phyloP scores from a whole-genome alignment of 2,888 invertebrate species.

The Latheticus oryzae region DNA sequence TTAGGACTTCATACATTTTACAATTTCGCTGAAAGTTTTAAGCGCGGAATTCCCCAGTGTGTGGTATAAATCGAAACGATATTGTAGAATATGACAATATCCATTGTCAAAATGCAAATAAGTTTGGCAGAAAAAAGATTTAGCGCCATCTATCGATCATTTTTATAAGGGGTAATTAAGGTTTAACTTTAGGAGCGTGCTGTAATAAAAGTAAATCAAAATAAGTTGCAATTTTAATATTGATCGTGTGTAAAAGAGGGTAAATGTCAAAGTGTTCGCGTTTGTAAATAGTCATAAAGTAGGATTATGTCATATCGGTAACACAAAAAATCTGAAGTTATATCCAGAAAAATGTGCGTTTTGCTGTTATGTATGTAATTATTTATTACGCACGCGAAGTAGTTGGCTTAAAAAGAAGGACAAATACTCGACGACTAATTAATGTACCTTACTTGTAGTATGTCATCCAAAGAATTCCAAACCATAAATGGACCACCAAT shows the following conservation, averaged over 20 bases:
- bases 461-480: constrained; percentile 43
- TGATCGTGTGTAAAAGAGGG: constrained; percentile 15
- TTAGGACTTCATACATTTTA: too few relatives aligned
- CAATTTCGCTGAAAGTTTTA: too few relatives aligned
- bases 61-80: too few relatives aligned
- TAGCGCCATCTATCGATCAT: constrained; percentile 19
- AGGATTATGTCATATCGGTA: constrained; percentile 37
- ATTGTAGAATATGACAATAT: too few relatives aligned
- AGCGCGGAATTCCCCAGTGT: too few relatives aligned
- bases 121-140: neutral
- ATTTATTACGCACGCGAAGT: constrained; percentile 41
- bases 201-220: constrained; percentile 24
- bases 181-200: constrained; percentile 11
- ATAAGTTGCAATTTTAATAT: constrained; percentile 31
- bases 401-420: constrained; percentile 19
- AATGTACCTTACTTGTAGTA: constrained; percentile 45
- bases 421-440: constrained; percentile 42
- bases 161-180: constrained; percentile 11
- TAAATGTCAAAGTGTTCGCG: constrained; percentile 36
- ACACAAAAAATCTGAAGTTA: constrained; percentile 33
- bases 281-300: constrained; percentile 37
- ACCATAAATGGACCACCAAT: constrained; percentile 46
- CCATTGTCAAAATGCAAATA: too few relatives aligned
- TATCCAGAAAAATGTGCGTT: constrained; percentile 35
- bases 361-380: constrained; percentile 35